Evolutionary conservation across 2,113 vertebrate species (phyloP).

Genomic region (Paramisgurnus dabryanus): DNA sequence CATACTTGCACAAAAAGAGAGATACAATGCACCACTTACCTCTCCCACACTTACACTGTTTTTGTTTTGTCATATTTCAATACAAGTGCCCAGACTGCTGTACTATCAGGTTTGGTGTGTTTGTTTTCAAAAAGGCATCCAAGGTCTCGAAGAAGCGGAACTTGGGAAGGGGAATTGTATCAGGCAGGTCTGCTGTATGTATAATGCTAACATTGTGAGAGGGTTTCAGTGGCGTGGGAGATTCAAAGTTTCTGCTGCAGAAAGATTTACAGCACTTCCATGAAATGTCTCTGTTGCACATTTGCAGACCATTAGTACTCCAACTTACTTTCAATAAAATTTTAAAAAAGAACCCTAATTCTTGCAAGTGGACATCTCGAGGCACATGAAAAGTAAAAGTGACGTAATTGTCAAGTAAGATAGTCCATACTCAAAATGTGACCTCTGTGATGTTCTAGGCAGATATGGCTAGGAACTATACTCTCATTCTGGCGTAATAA

Average conservation of each 20-base stretch:
- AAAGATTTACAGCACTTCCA: constrained; percentile 30
- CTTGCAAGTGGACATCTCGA: not conserved
- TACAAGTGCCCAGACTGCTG: not conserved
- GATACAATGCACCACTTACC: constrained; percentile 43
- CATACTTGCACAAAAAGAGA: constrained; percentile 50
- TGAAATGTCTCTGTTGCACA: constrained; percentile 13
- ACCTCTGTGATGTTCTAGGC: too few species aligned
- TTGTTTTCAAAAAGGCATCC: constrained; percentile 39
- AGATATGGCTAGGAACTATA: too few species aligned
- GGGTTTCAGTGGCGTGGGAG: constrained; percentile 48
- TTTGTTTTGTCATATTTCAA: constrained; percentile 42
- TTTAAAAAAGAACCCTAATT: not conserved
- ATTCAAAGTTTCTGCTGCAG: constrained; percentile 42
- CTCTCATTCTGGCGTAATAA: too few species aligned
- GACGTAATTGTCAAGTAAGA: too few species aligned
- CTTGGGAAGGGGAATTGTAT: constrained; percentile 54
- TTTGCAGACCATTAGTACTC: constrained; percentile 13
- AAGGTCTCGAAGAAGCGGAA: constrained; percentile 15
- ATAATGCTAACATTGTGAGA: constrained; percentile 65
- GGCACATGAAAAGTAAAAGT: not conserved
- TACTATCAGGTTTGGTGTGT: not conserved
- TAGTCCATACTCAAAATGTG: too few species aligned
- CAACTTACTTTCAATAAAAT: not conserved
- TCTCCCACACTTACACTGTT: constrained; percentile 56
- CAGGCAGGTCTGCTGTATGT: constrained; percentile 65